A percentile compares a stretch with the other conserved stretches of the same genome.
Evolutionary conservation across 1,140 invertebrate species (phyloP).

Genomic region (Anastrepha ludens): DNA sequence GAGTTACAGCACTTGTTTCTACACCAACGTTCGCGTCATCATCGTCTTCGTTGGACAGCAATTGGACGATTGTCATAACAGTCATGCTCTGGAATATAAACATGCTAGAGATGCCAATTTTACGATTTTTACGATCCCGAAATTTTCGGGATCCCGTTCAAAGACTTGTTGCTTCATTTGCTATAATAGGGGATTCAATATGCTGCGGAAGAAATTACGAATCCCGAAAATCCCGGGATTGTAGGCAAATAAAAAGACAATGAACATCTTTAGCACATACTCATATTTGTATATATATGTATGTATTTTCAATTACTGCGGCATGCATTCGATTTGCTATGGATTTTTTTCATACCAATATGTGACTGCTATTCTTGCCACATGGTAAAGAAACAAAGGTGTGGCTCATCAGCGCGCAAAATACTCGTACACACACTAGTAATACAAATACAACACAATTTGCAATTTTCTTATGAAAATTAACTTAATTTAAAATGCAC

Average conservation of each 20-base stretch:
- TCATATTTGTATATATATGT: not conserved
- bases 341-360: not conserved
- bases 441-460: not conserved
- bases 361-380: not conserved
- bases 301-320: too few species aligned
- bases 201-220: too few species aligned
- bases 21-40: not conserved
- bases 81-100: not conserved
- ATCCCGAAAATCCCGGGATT: too few species aligned
- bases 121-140: too few species aligned
- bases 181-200: too few species aligned
- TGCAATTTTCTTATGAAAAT: conserved; percentile 52
- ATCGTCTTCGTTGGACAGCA: not conserved
- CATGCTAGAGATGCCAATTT: not conserved
- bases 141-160: too few species aligned
- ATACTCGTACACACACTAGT: not conserved
- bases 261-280: not conserved
- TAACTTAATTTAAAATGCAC: conserved; percentile 34
- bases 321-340: not conserved
- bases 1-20: not conserved
- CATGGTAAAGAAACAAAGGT: not conserved
- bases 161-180: too few species aligned
- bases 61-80: not conserved
- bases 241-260: too few species aligned
- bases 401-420: not conserved